Evolutionary conservation across 2,888 invertebrate genomes (phyloP), one percentile per base, ranked within the genome.

Genomic region (Phaonia tiefii): DNA sequence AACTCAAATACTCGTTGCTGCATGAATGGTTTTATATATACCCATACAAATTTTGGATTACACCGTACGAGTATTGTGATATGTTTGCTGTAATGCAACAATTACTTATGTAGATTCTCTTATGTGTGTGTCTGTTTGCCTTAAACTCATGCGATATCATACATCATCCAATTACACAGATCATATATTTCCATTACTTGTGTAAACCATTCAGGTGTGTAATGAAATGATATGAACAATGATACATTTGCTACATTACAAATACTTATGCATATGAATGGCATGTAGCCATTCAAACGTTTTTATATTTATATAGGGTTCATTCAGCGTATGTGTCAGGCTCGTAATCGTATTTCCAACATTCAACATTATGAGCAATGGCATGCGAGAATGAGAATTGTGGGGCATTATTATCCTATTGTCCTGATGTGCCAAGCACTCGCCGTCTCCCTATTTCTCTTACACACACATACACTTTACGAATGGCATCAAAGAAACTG

Each of bases 131-230:
- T 20, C 22, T 54, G 54, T 22, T 54, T 54, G 22, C 54, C 54
- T 25, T 25, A 54, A 22, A 54, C 54, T 13, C 22, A 54, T 56
- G 56, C 26, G 42, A 11, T 73, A 54, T 66, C 54, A 66, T 74
- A 51, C 20, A 51, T 63, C 51, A 72, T 65, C 17, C 42, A 65
- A 74, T 66, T 66, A 56, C 15, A 58, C 66, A 66, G 66, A 66
- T 74, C 74, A 67, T 75, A 75, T 66, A 75, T 67, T 67, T 46
- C 22, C 31, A 67, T 75, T 58, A 58, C n/a, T 25, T 49, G 56
- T 37, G 17, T 44, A 37, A 54, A 51, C 22, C 44, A 58, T 49
- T 46, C 74, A 67, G 58, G 67, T 75, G 67, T 58, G 37, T 58
- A 51, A 63, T 42, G 58, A 11, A 42, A 56, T 15, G 42, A 69